Evolutionary conservation across 2,888 invertebrate genomes (phyloP).

Genomic region (Antitype chi): DNA sequence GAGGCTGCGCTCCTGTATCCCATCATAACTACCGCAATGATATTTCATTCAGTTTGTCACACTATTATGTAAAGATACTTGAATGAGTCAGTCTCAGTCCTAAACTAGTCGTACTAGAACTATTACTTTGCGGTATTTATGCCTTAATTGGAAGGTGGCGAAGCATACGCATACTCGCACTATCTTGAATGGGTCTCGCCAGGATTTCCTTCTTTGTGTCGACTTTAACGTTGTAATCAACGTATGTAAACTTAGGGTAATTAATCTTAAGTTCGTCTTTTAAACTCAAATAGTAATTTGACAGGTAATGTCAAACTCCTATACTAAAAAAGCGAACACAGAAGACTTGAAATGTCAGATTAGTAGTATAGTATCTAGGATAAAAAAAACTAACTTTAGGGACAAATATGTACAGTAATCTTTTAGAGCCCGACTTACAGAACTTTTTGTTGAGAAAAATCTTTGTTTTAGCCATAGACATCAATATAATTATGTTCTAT

Average conservation of each 20-base stretch:
- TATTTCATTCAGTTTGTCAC: constrained; percentile 22
- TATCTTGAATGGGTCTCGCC: constrained; percentile 47
- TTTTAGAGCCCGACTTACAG: background rate
- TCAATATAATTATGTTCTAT: background rate
- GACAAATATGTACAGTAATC: background rate
- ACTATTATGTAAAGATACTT: constrained; percentile 28
- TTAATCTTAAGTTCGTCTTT: background rate
- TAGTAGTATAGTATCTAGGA: too few relatives aligned
- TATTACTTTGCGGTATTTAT: constrained; percentile 52
- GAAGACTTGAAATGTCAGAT: too few relatives aligned
- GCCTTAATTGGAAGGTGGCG: constrained; percentile 59
- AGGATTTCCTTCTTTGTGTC: constrained; percentile 45
- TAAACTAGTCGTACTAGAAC: constrained; percentile 32
- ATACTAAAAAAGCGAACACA: too few relatives aligned
- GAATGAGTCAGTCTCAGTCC: constrained; percentile 42
- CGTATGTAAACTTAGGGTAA: constrained; percentile 6
- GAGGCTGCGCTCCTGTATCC: too few relatives aligned
- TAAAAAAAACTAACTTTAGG: too few relatives aligned
- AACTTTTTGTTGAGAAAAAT: background rate
- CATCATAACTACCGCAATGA: background rate
- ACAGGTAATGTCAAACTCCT: too few relatives aligned
- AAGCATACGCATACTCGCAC: constrained; percentile 50
- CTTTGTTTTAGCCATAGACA: background rate
- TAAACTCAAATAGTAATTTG: too few relatives aligned
- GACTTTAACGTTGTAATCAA: constrained; percentile 50